A percentile compares a stretch with the other conserved stretches of the same genome.
Conservation (phyloP, 2,797 vertebrate genomes). For the Lepilemur septentrionalis region DNA sequence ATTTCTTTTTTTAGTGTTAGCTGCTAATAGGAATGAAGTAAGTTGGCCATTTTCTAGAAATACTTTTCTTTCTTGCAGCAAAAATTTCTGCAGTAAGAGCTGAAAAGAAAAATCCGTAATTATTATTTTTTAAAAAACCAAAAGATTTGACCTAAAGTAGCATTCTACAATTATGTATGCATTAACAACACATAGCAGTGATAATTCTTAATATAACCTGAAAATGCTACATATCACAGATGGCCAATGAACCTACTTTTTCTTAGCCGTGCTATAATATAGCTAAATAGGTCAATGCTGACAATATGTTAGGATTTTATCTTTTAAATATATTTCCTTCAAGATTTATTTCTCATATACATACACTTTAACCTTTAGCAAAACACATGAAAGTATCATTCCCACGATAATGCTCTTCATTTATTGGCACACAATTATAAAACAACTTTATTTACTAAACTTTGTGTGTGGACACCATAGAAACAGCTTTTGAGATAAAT, state of each 20-base stretch:
- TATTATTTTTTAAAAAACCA: not conserved
- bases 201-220: not conserved
- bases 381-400: not conserved
- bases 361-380: constrained; percentile 27
- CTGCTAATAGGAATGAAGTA: not conserved
- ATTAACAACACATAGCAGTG: not conserved
- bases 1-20: not conserved
- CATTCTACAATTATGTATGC: not conserved
- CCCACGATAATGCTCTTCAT: not conserved
- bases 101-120: not conserved
- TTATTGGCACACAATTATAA: not conserved
- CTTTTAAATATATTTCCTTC: constrained; percentile 41
- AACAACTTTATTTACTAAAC: not conserved
- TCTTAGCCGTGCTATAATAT: not conserved
- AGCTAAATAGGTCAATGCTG: not conserved
- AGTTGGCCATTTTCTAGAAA: not conserved
- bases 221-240: not conserved
- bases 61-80: not conserved
- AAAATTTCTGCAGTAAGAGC: not conserved
- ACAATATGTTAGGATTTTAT: not conserved
- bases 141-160: not conserved
- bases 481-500: not conserved
- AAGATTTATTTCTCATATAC: constrained; percentile 1
- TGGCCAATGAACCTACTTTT: not conserved
- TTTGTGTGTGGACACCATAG: not conserved